phyloP scores from a whole-genome alignment of 2,113 vertebrate species.

The Leptodactylus fuscus region DNA sequence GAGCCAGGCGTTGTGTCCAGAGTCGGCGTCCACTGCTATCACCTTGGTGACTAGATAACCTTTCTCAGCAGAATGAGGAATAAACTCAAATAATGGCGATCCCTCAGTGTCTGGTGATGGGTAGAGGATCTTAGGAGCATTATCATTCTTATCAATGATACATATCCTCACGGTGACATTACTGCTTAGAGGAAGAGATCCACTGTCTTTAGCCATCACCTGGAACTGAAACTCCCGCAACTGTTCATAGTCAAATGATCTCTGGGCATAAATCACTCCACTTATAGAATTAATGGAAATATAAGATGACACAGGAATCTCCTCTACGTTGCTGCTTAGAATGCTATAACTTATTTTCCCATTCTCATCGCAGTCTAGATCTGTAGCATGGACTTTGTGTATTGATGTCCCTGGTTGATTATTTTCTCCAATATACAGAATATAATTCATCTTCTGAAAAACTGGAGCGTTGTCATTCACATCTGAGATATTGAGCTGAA shows the following conservation, averaged over 20 bases:
- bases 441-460: background rate
- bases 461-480: slow-evolving; percentile 6
- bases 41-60: slow-evolving; percentile 74
- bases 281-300: slow-evolving; percentile 70
- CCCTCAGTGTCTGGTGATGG: slow-evolving; percentile 60
- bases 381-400: slow-evolving; percentile 50
- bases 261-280: slow-evolving; percentile 67
- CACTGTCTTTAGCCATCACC: slow-evolving; percentile 70
- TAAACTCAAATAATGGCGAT: slow-evolving; percentile 64
- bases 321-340: background rate
- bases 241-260: slow-evolving; percentile 73
- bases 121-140: slow-evolving; percentile 58
- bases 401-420: slow-evolving; percentile 54
- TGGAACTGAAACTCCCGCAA: slow-evolving; percentile 65
- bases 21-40: slow-evolving; percentile 74
- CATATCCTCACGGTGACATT: slow-evolving; percentile 53
- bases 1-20: slow-evolving; percentile 75
- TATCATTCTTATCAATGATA: slow-evolving; percentile 66
- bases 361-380: slow-evolving; percentile 67
- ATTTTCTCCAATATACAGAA: background rate
- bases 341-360: slow-evolving; percentile 46
- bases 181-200: slow-evolving; percentile 61
- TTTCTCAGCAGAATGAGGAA: slow-evolving; percentile 70
- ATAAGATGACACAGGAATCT: slow-evolving; percentile 60
- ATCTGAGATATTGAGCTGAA: background rate